Percentiles rank a stretch among this genome's conserved stretches.
These are phyloP conservation scores for Taphrorychus bicolor DNA, from an alignment of 2,888 invertebrate genomes.

Conservation along the genomic window DNA sequence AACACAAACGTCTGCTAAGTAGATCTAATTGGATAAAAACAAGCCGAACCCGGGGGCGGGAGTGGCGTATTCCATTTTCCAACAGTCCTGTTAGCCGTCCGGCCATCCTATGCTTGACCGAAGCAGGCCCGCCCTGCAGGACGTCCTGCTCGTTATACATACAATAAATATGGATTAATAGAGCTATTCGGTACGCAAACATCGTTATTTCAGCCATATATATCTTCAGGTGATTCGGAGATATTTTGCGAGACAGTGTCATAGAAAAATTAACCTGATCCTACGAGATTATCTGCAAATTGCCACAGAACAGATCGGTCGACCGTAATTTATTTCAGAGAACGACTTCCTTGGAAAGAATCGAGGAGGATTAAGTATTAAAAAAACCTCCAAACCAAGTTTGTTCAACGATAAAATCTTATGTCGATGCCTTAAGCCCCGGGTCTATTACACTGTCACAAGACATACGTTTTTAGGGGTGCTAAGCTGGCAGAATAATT, in stretches of 20 bases:
- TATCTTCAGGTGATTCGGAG: conserved; percentile 48
- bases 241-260: conserved; percentile 44
- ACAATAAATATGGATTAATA: conserved; percentile 60
- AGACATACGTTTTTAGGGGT: conserved; percentile 32
- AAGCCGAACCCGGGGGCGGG: conserved; percentile 26
- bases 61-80: conserved; percentile 27
- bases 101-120: conserved; percentile 36
- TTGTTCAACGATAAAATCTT: conserved; percentile 50
- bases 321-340: neutral
- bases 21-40: conserved; percentile 33
- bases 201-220: conserved; percentile 58
- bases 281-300: too few relatives aligned
- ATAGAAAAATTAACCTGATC: too few relatives aligned
- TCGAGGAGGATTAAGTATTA: neutral
- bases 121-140: conserved; percentile 8
- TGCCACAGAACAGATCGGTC: neutral
- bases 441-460: conserved; percentile 36
- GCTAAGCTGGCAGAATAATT: conserved; percentile 37
- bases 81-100: conserved; percentile 20
- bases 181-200: conserved; percentile 57
- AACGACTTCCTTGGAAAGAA: neutral
- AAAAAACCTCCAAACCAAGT: conserved; percentile 47
- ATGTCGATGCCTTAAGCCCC: conserved; percentile 48
- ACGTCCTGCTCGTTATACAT: conserved; percentile 52
- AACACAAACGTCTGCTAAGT: too few relatives aligned